Conservation (phyloP, 2,888 invertebrate species). For the Tanytarsus gracilentus region DNA sequence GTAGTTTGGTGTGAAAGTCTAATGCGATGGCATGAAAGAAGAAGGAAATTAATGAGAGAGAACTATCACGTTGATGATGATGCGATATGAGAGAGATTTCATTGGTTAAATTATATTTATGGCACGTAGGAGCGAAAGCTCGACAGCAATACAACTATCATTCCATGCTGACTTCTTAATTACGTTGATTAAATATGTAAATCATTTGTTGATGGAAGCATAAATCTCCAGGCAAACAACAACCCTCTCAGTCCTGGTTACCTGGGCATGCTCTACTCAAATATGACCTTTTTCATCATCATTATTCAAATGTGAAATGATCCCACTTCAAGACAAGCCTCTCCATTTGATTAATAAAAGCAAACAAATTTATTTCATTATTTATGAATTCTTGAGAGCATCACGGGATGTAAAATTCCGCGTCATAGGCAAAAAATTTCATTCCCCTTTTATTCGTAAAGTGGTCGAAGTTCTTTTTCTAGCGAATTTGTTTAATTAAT, state of each 20-base stretch:
- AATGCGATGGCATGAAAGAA: not conserved
- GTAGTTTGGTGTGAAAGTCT: not conserved
- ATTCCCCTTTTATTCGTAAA: not conserved
- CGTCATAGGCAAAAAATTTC: not conserved
- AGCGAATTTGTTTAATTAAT: slow-evolving; percentile 24
- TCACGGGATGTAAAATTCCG: not conserved
- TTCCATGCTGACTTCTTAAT: slow-evolving; percentile 20
- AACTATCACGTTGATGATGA: slow-evolving; percentile 1
- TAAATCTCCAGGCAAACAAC: slow-evolving; percentile 5
- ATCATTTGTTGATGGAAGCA: slow-evolving; percentile 10
- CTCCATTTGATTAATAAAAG: slow-evolving; percentile 28
- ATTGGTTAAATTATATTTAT: slow-evolving; percentile 15
- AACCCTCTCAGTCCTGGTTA: not conserved
- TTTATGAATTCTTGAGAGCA: slow-evolving; percentile 7
- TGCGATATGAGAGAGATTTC: slow-evolving; percentile 5
- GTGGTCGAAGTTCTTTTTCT: not conserved
- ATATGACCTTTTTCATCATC: not conserved
- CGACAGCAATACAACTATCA: no score
- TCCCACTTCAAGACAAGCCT: not conserved
- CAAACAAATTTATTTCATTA: slow-evolving; percentile 18
- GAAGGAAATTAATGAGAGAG: not conserved
- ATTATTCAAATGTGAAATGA: not conserved
- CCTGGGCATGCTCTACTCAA: not conserved
- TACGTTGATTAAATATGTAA: slow-evolving; percentile 27
- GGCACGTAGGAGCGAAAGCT: not conserved